Base-by-base conservation (phyloP, 2,797 vertebrate species). In the Otolemur crassicaudatus region DNA sequence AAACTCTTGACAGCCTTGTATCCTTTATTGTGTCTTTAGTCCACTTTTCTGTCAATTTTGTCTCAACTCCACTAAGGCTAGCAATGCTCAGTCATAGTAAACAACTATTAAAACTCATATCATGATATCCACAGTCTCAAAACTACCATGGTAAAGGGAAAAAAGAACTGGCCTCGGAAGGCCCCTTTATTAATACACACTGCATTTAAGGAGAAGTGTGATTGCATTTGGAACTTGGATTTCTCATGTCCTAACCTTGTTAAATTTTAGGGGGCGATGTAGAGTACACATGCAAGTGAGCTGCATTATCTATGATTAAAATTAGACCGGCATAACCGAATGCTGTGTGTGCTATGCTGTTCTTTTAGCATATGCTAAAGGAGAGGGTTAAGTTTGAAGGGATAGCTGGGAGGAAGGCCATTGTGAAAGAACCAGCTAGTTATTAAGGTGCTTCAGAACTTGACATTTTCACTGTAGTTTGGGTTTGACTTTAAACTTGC, bases 371-470 rank as follows among this genome's bases (percentile, higher is more conserved):
- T 70, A 4, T 29, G 12, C 37, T 77, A 53, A 88, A 90, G 22
- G 75, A 29, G 19, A 46, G 56, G 20, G n/a, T 37, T 87, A 27
- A 72, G 20, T 69, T 31, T 86, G 31, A 94, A 56, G 73, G 92
- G 31, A 67, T 72, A 53, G 13, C 58, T 63, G 19, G 73, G 2
- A 43, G 23, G 17, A 37, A 56, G 87, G 11, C 61, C 25, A 29
- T 69, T 37, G 19, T 90, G 29, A 72, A 29, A 89, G 76, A 23
- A 77, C 29, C 88, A 5, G 9, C 43, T 49, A 53, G 20, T 81
- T 91, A 93, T 60, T 87, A 90, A 86, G 53, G 22, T 76, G 49
- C 92, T 91, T 96, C 13, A 85, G 67, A 93, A 79, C 5, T 53
- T 90, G 60, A 76, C n/a, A 70, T 93, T 95, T 53, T 49, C 61